phyloP scores from a whole-genome alignment of 1,140 invertebrate genomes.

The Latrodectus geometricus region DNA sequence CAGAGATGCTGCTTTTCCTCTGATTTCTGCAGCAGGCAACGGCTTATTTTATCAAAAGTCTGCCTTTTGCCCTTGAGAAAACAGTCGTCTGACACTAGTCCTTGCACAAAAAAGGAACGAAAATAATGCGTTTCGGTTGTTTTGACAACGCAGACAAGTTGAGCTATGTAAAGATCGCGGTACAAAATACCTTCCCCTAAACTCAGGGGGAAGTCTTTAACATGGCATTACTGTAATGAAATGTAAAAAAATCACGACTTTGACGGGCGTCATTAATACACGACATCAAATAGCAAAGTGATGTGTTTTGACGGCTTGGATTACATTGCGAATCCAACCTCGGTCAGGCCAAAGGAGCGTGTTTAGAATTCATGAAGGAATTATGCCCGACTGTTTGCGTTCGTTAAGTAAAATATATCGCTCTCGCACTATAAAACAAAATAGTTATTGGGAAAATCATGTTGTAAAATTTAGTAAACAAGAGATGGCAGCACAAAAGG shows the following conservation, averaged over 20 bases:
- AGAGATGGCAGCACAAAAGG: not conserved
- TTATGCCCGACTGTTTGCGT: not conserved
- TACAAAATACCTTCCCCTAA: not conserved
- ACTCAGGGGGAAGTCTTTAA: not conserved
- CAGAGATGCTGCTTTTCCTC: too few species aligned
- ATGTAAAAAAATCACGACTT: not conserved
- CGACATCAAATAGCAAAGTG: not conserved
- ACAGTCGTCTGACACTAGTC: not conserved
- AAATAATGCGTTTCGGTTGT: not conserved
- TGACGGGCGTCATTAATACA: not conserved
- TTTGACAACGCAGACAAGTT: not conserved
- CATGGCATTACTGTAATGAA: not conserved
- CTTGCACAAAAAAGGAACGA: not conserved
- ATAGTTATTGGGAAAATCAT: not conserved
- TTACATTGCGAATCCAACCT: not conserved
- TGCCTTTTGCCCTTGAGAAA: not conserved
- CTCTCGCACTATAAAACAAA: not conserved
- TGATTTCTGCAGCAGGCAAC: too few species aligned
- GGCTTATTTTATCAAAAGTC: too few species aligned
- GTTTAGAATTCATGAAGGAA: not conserved
- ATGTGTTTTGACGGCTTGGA: not conserved
- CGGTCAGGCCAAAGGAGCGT: not conserved
- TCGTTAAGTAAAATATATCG: not conserved
- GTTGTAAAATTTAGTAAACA: slow-evolving; percentile 2
- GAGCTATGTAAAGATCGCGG: not conserved